Percentiles rank a stretch among this genome's conserved stretches.
Evolutionary conservation across 2,888 invertebrate species (phyloP).

Genomic region (Alviniconcha strummeri): DNA sequence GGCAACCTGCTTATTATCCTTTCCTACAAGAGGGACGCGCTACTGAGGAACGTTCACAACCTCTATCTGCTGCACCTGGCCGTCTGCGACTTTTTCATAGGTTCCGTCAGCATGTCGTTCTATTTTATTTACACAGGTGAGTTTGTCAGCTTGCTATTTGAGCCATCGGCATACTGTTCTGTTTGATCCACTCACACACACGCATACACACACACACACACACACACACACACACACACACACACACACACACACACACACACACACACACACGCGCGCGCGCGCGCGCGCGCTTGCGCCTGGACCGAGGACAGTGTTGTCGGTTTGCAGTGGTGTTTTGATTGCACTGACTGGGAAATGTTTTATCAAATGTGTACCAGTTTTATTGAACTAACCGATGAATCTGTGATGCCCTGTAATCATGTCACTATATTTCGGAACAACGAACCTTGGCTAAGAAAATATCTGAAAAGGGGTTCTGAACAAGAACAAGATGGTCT

Average conservation of each 20-base stretch:
- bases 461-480: no score
- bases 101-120: constrained; percentile 49
- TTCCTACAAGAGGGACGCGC: constrained; percentile 50
- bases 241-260: neutral
- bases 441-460: no score
- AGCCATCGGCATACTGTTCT: neutral
- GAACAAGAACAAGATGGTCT: no score
- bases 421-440: no score
- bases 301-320: no score
- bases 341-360: no score
- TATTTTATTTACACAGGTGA: no score
- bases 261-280: neutral
- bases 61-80: constrained; percentile 57
- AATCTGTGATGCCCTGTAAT: no score
- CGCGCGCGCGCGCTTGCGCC: neutral
- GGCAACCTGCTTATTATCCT: constrained; percentile 53
- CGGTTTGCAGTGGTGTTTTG: no score
- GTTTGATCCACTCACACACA: neutral
- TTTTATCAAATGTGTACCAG: no score
- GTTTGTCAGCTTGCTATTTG: neutral
- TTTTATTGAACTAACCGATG: no score
- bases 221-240: neutral
- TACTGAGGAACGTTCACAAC: constrained; percentile 48
- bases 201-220: neutral
- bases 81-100: constrained; percentile 50